Base-by-base conservation (phyloP, 1,140 invertebrate genomes). In the Listronotus bonariensis region DNA sequence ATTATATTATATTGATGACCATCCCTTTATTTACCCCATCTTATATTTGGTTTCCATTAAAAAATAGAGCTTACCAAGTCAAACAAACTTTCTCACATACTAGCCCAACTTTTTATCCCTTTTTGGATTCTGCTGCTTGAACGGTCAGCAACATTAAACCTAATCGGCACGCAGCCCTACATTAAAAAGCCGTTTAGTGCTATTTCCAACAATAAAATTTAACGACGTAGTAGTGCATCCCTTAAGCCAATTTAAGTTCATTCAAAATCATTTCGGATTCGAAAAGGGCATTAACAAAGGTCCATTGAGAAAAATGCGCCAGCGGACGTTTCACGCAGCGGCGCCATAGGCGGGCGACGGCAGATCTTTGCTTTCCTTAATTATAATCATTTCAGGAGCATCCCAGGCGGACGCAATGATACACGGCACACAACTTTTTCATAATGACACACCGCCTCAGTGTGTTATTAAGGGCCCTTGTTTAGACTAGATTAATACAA, bases 261-360 rank as follows among this genome's bases (percentile, higher is more conserved):
- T 71, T 71, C 55, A 71, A 66, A 69, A 64, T 54, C 67, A 65
- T 67, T 60, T 53, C 66, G 53, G 40, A 52, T 46, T 38, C 42
- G 53, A 53, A 53, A 64, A 55, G 58, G 65, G 58, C 65, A 55
- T 53, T 61, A 48, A 69, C 45, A 68, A 69, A 67, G 63, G 64
- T 62, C 69, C 69, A 71, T 71, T 71, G 62, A 71, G 49, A 43
- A 52, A 60, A 60, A 12, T 60, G 34, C 31, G 42, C n/a, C 32
- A 57, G 48, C 36, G 61, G 36, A 59, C 59, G 61, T 38, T 62
- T 54, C 64, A 55, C 65, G 60, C 54, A 62, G 56, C 52, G 68
- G 68, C 68, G 68, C 69, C 69, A 70, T 70, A 70, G 69, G 66
- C 69, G 69, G 69, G 54, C 69, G 66, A 55, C 65, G 64, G 69